Conservation (phyloP, 2,113 vertebrate genomes). For the Cricetomys ansorgei region DNA sequence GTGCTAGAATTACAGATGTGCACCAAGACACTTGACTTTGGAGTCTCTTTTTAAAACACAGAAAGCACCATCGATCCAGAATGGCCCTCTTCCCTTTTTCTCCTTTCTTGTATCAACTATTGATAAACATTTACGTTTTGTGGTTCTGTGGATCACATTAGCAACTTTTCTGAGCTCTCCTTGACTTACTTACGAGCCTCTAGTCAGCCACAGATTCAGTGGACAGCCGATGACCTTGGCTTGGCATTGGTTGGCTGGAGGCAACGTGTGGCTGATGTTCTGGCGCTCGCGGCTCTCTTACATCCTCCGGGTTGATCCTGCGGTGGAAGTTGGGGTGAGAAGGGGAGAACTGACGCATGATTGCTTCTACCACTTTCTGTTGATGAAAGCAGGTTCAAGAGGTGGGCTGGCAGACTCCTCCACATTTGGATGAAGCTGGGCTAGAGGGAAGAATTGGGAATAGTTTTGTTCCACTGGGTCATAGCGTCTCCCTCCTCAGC, state of each 20-base stretch:
- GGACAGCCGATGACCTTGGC: too few species aligned
- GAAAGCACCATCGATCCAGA: neutral
- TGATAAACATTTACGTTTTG: neutral
- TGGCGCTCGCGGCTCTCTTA: neutral
- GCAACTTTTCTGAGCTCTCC: neutral
- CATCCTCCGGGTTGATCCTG: neutral
- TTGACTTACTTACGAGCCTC: neutral
- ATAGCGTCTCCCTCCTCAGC: neutral
- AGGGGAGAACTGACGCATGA: neutral
- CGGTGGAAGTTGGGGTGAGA: fast-evolving
- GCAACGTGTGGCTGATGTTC: neutral
- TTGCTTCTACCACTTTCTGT: neutral
- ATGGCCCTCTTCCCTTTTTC: neutral
- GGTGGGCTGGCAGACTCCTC: neutral
- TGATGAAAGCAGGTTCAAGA: neutral
- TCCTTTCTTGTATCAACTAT: neutral
- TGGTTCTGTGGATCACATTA: neutral
- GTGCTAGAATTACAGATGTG: neutral
- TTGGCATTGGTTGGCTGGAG: neutral
- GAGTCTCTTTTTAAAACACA: neutral
- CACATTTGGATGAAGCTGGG: neutral
- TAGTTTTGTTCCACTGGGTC: neutral
- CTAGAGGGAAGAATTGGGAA: neutral
- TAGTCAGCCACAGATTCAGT: neutral
- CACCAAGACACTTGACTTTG: neutral